Evolutionary conservation across 2,797 vertebrate species (phyloP).

Genomic region (Liparis tanakae): DNA sequence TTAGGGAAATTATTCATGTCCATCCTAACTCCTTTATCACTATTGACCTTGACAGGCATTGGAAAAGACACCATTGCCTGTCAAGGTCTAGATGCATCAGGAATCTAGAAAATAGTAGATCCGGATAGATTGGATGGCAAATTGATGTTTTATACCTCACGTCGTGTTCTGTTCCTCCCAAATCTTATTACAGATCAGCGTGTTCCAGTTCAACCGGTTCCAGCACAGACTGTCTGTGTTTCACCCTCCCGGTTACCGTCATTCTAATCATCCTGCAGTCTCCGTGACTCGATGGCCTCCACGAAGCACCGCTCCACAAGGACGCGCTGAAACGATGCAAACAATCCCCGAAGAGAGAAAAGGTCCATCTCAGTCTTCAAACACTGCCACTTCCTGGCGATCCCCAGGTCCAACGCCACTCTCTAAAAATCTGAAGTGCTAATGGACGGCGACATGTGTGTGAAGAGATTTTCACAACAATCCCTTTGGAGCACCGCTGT

Average conservation of each 20-base stretch:
- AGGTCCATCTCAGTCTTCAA: slow-evolving; percentile 17
- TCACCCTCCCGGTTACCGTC: not conserved
- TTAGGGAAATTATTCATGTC: too few species aligned
- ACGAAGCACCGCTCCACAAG: not conserved
- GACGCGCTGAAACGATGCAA: not conserved
- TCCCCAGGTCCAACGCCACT: slow-evolving; percentile 6
- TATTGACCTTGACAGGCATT: too few species aligned
- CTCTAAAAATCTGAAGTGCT: slow-evolving; percentile 1
- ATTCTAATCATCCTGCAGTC: not conserved
- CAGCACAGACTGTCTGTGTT: slow-evolving; percentile 1
- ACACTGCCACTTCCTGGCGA: slow-evolving; percentile 1
- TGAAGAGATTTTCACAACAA: slow-evolving; percentile 42
- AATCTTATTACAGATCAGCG: slow-evolving; percentile 31
- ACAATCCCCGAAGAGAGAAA: slow-evolving; percentile 19
- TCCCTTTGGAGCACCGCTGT: slow-evolving; percentile 28
- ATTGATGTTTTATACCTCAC: slow-evolving; percentile 3
- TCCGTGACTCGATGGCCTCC: not conserved
- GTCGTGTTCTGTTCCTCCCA: not conserved
- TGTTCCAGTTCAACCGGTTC: slow-evolving; percentile 19
- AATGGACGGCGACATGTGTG: slow-evolving; percentile 44
- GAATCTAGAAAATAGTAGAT: slow-evolving; percentile 8
- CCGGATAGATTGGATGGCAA: not conserved
- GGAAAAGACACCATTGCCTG: too few species aligned
- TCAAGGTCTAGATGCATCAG: not conserved
- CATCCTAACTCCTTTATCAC: too few species aligned